phyloP scores from a whole-genome alignment of 2,113 vertebrate genomes.

The Sinocyclocheilus anshuiensis region DNA sequence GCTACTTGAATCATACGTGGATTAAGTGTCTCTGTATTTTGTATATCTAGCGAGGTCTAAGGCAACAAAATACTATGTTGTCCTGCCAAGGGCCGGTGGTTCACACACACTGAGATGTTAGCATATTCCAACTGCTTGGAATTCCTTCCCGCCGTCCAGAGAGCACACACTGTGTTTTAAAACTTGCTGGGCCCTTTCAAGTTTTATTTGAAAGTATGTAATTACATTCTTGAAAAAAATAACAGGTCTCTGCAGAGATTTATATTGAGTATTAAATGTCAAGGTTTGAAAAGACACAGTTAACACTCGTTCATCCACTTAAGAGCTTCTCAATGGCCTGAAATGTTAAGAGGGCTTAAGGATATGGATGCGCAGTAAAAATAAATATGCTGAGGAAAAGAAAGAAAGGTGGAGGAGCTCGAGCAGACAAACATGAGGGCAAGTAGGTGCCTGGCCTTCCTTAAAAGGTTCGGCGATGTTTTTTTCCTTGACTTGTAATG shows the following conservation, averaged over 20 bases:
- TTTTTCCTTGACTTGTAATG: neutral
- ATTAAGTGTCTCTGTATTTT: slow-evolving; percentile 52
- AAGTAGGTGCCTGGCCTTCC: slow-evolving; percentile 6
- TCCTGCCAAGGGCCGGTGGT: slow-evolving; percentile 61
- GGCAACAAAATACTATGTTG: slow-evolving; percentile 19
- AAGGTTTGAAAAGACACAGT: slow-evolving; percentile 90
- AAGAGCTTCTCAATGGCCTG: slow-evolving; percentile 61
- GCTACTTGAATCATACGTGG: neutral
- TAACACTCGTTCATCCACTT: slow-evolving; percentile 73
- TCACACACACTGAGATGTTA: slow-evolving; percentile 88
- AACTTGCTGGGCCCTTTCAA: slow-evolving; percentile 98
- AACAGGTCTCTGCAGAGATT: slow-evolving; percentile 92
- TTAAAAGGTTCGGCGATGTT: neutral
- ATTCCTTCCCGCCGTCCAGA: slow-evolving; percentile 91
- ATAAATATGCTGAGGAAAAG: slow-evolving; percentile 53
- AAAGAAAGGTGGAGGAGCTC: slow-evolving; percentile 2
- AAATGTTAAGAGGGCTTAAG: slow-evolving; percentile 59
- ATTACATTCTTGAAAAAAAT: slow-evolving; percentile 99
- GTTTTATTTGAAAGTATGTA: slow-evolving; percentile 99
- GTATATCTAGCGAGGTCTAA: slow-evolving; percentile 28
- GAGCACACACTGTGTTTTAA: slow-evolving; percentile 96
- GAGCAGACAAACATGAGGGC: slow-evolving; percentile 12
- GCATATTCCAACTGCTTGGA: slow-evolving; percentile 97
- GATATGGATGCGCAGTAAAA: slow-evolving; percentile 50
- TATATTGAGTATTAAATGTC: slow-evolving; percentile 96